Percentiles rank a stretch among this genome's conserved stretches.
Evolutionary conservation across 2,888 invertebrate genomes (phyloP).

Genomic region (Dyspetes luteomarginatus): DNA sequence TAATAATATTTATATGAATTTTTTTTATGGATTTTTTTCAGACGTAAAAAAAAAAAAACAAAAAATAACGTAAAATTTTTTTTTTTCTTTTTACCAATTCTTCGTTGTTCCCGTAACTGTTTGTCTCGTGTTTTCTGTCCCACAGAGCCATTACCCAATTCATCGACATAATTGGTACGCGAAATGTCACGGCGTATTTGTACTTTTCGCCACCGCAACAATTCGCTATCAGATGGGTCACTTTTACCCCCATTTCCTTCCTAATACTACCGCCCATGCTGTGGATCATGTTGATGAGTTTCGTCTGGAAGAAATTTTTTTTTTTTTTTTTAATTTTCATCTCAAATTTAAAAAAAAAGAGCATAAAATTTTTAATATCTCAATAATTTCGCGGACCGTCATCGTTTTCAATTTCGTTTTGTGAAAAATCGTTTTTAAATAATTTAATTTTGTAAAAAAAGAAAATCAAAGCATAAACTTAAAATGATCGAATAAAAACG

Average conservation of each 20-base stretch:
- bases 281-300: conserved; percentile 94
- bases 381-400: no score
- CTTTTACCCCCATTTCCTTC: conserved; percentile 93
- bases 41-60: conserved; percentile 10
- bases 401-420: no score
- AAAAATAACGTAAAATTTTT: no score
- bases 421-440: no score
- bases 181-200: conserved; percentile 95
- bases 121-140: conserved; percentile 90
- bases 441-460: no score
- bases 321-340: no score
- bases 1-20: background rate
- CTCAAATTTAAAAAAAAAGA: conserved; percentile 34
- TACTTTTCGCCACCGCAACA: conserved; percentile 96
- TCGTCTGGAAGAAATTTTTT: conserved; percentile 86
- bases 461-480: no score
- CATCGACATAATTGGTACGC: conserved; percentile 93
- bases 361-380: conserved; percentile 20
- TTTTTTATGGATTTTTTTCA: background rate
- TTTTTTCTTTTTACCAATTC: conserved; percentile 88
- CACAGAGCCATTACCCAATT: conserved; percentile 96
- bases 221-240: conserved; percentile 97
- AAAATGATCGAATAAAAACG: no score
- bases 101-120: conserved; percentile 89
- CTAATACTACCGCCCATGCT: conserved; percentile 98